These are phyloP conservation scores for Poeciliopsis presidionis DNA, from an alignment of 2,797 vertebrate genomes.

Conservation along the genomic window DNA sequence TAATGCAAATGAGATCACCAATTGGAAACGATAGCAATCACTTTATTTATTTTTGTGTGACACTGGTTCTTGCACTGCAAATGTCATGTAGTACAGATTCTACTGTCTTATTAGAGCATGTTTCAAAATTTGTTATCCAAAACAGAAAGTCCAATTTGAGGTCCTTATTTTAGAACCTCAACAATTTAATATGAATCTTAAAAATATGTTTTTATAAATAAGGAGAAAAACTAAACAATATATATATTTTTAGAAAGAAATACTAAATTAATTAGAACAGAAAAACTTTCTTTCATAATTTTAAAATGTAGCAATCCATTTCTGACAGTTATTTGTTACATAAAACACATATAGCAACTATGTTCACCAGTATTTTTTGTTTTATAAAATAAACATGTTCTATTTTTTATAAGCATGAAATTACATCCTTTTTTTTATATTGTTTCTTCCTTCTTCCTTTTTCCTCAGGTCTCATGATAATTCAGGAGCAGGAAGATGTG, in stretches of 20 bases:
- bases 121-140: conserved; percentile 8
- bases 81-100: neutral
- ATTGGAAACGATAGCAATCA: conserved; percentile 6
- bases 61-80: neutral
- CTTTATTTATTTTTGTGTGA: conserved; percentile 1
- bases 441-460: conserved; percentile 14
- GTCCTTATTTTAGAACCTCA: conserved; percentile 3
- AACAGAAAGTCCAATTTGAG: conserved; percentile 21
- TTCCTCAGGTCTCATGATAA: conserved; percentile 47
- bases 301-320: neutral
- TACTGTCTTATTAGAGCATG: neutral
- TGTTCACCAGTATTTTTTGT: conserved; percentile 14
- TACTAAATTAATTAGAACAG: neutral
- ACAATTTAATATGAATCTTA: neutral
- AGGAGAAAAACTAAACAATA: neutral
- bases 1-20: neutral
- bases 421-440: neutral
- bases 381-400: neutral
- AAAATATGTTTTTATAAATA: neutral
- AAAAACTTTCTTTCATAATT: neutral
- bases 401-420: neutral
- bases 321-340: neutral
- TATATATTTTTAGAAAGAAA: neutral
- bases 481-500: conserved; percentile 12
- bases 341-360: conserved; percentile 15